These are phyloP conservation scores for Vidua macroura DNA, from an alignment of 2,113 vertebrate genomes.

Conservation along the genomic window DNA sequence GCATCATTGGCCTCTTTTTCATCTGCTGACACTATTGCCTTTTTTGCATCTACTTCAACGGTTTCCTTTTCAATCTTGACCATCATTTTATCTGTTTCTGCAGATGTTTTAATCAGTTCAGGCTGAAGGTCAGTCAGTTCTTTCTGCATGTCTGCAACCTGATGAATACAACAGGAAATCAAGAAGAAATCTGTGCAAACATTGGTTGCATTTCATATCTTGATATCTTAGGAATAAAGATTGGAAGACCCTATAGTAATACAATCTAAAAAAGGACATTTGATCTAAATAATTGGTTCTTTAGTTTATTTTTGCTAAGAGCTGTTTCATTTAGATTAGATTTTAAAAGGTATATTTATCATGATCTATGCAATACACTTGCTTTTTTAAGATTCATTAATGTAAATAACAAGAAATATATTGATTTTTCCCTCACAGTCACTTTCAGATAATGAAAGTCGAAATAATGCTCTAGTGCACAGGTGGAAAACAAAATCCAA, in stretches of 20 bases:
- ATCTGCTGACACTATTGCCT: constrained; percentile 85
- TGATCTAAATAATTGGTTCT: neutral
- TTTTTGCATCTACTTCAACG: constrained; percentile 88
- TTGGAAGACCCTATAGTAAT: neutral
- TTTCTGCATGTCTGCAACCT: constrained; percentile 90
- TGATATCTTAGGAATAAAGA: neutral
- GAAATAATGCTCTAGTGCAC: neutral
- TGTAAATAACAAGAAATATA: neutral
- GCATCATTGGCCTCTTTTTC: constrained; percentile 88
- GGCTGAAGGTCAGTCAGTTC: constrained; percentile 90
- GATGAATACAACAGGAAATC: neutral
- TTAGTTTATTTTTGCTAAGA: neutral
- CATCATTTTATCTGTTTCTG: constrained; percentile 90
- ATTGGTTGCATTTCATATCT: neutral
- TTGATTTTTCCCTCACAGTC: neutral
- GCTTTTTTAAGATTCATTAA: neutral
- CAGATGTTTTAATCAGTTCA: constrained; percentile 85
- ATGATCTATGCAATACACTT: neutral
- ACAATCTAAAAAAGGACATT: neutral
- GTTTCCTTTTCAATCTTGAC: constrained; percentile 86
- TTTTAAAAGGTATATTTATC: neutral
- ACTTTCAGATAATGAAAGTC: neutral
- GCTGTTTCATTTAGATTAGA: neutral
- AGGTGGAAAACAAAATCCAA: neutral
- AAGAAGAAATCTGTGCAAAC: neutral